Percentiles rank a stretch among this genome's conserved stretches.
Evolutionary conservation across 2,113 vertebrate species (phyloP).

Genomic region (Poecilia latipinna): DNA sequence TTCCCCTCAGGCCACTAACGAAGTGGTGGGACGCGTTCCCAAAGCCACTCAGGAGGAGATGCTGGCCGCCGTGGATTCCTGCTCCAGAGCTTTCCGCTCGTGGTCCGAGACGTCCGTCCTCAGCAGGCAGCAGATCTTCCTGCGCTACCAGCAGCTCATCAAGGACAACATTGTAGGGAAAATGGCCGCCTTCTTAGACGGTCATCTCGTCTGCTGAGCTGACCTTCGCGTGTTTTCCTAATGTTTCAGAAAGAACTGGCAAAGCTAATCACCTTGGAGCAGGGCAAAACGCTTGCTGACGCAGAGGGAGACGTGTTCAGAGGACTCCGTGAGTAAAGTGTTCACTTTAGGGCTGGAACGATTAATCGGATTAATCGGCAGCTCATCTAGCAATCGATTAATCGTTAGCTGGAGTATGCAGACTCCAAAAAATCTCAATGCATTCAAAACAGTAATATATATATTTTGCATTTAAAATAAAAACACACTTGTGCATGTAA

Average conservation of each 20-base stretch:
- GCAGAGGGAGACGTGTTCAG: constrained; percentile 98
- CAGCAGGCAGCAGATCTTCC: constrained; percentile 93
- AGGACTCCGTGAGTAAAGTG: constrained; percentile 91
- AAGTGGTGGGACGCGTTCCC: constrained; percentile 88
- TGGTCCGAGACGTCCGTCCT: constrained; percentile 96
- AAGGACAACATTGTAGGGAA: constrained; percentile 94
- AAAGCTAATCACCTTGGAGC: constrained; percentile 91
- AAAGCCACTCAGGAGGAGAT: constrained; percentile 93
- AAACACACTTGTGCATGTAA: no score
- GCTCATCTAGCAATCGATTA: no score
- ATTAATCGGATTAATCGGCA: no score
- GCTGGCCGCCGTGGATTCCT: constrained; percentile 89
- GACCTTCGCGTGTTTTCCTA: neutral
- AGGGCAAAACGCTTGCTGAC: constrained; percentile 97
- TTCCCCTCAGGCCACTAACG: constrained; percentile 87
- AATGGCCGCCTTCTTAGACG: neutral
- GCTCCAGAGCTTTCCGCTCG: constrained; percentile 84
- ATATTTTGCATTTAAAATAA: no score
- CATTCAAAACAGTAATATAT: no score
- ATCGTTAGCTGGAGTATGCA: no score
- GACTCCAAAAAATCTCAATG: no score
- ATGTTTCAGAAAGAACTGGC: constrained; percentile 92
- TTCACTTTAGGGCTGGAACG: no score
- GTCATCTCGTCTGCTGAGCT: neutral
- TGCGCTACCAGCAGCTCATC: constrained; percentile 97